A percentile compares a stretch with the other conserved stretches of the same genome.
phyloP scores from a whole-genome alignment of 2,113 vertebrate species.

The Erinaceus europaeus region DNA sequence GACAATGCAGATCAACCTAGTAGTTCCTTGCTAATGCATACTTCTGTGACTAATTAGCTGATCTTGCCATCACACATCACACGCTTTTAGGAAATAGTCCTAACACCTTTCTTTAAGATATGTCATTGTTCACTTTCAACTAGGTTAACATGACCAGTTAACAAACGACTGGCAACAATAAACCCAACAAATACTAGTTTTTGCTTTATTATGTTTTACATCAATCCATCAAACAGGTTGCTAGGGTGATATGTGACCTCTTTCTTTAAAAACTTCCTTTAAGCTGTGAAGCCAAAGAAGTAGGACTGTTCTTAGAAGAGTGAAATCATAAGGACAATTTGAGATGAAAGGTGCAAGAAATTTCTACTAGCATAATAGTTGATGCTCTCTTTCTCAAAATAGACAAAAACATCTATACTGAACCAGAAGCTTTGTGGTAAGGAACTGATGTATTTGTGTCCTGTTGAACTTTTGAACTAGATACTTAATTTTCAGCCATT shows the following conservation, averaged over 20 bases:
- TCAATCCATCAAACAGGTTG: slow-evolving; percentile 11
- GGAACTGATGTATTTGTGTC: neutral
- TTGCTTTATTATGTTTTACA: neutral
- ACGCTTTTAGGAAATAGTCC: neutral
- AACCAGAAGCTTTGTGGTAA: neutral
- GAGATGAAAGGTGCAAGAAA: neutral
- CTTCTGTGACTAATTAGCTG: neutral
- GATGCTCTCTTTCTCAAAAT: neutral
- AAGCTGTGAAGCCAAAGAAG: neutral
- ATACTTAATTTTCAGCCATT: slow-evolving; percentile 1
- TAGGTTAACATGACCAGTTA: neutral
- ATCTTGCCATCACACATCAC: neutral
- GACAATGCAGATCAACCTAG: neutral
- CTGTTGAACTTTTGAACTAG: neutral
- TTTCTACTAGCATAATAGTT: neutral
- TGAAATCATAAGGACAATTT: neutral
- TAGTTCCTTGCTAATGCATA: neutral
- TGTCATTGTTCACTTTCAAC: neutral
- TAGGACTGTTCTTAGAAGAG: neutral
- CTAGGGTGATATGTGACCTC: slow-evolving; percentile 31
- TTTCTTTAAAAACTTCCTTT: slow-evolving; percentile 31
- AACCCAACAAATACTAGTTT: neutral
- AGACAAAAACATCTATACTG: neutral
- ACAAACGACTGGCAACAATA: neutral
- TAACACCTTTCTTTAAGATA: neutral